Conservation (phyloP, 2,797 vertebrate species). For the Manis crassicaudata region DNA sequence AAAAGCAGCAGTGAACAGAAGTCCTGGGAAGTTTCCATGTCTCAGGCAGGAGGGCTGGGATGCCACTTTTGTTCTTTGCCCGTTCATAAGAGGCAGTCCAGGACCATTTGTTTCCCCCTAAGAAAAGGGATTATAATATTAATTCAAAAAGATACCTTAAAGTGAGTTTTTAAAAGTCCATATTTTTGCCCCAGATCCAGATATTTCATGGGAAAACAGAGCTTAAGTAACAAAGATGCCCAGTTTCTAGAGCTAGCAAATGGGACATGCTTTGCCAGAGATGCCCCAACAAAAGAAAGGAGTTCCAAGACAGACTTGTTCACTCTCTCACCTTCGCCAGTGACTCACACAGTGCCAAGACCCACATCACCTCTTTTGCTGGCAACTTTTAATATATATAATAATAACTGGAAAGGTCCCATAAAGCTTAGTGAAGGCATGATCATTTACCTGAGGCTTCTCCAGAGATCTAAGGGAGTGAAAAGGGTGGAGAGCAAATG, state of each 20-base stretch:
- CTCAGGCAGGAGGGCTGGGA: neutral
- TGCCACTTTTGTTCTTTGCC: neutral
- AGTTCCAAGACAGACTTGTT: neutral
- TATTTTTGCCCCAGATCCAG: neutral
- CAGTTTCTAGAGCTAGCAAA: neutral
- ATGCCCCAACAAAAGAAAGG: neutral
- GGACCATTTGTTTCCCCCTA: neutral
- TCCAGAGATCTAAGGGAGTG: neutral
- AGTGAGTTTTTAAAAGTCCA: neutral
- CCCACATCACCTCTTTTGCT: neutral
- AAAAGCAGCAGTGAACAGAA: neutral
- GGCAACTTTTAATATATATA: neutral
- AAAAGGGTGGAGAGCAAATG: neutral
- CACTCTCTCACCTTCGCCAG: neutral
- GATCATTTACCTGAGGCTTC: neutral
- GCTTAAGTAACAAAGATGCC: neutral
- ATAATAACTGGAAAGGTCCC: neutral
- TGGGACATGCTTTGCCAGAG: neutral
- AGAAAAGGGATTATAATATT: neutral
- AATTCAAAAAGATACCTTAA: neutral
- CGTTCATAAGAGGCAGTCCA: neutral
- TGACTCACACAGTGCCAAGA: neutral
- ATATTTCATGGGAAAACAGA: neutral
- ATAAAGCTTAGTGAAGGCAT: neutral
- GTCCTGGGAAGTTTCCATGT: neutral